These are phyloP conservation scores for Orientallactaga sibirica DNA, from an alignment of 2,797 vertebrate genomes.

Conservation along the genomic window DNA sequence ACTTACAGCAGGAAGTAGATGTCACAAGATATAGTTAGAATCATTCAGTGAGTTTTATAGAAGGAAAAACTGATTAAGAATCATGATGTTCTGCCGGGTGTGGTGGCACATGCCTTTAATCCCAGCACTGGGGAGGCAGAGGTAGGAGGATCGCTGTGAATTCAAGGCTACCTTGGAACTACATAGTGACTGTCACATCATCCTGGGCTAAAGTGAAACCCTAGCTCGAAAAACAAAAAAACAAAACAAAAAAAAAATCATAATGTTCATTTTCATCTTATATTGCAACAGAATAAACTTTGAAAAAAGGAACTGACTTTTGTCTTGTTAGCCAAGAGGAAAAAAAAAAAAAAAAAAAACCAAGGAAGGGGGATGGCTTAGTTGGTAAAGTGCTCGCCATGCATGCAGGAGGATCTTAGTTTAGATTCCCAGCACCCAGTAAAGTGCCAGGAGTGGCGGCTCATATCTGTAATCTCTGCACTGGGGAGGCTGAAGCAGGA, in stretches of 20 bases:
- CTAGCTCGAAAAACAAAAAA: too few relatives aligned
- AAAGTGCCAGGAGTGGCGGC: neutral
- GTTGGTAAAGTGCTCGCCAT: neutral
- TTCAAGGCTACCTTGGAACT: too few relatives aligned
- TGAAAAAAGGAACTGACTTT: constrained; percentile 46
- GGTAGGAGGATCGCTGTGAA: too few relatives aligned
- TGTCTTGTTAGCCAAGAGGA: constrained; percentile 41
- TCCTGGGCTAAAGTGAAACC: too few relatives aligned
- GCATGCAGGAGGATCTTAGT: neutral
- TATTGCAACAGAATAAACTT: neutral
- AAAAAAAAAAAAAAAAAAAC: too few relatives aligned
- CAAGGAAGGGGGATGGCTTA: too few relatives aligned
- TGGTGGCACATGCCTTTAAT: too few relatives aligned
- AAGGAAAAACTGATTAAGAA: constrained; percentile 14
- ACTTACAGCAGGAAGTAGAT: neutral
- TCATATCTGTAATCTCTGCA: neutral
- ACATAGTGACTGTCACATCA: too few relatives aligned
- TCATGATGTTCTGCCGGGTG: neutral
- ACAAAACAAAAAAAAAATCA: too few relatives aligned
- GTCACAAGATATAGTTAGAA: constrained; percentile 1
- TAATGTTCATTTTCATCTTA: neutral
- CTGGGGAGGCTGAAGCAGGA: neutral
- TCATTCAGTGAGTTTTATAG: neutral
- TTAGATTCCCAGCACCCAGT: too few relatives aligned
- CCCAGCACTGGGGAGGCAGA: too few relatives aligned